phyloP scores from a whole-genome alignment of 2,888 invertebrate genomes.

The Thera obeliscata region DNA sequence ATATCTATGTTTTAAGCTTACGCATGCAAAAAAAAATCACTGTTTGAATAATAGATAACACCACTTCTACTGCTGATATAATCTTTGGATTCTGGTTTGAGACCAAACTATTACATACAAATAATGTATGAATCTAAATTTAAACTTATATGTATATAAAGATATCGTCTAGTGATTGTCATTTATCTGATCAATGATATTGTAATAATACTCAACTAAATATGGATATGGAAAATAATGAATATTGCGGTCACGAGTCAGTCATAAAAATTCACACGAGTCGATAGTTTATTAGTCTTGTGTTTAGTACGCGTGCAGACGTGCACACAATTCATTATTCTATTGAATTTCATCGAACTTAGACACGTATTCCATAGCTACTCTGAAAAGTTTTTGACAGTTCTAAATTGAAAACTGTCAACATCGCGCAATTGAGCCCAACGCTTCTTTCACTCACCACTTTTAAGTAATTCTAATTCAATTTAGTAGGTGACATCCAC shows the following conservation, averaged over 20 bases:
- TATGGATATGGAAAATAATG: constrained; percentile 3
- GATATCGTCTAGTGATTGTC: background rate
- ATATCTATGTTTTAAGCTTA: too few relatives aligned
- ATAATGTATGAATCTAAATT: background rate
- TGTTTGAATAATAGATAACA: background rate
- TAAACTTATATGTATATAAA: background rate
- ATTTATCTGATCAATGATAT: background rate
- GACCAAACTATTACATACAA: background rate
- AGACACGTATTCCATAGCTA: background rate
- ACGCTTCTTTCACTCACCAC: background rate
- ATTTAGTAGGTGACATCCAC: constrained; percentile 48
- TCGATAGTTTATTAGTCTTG: constrained; percentile 12
- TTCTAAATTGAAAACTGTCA: constrained; percentile 5
- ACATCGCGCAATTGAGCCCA: background rate
- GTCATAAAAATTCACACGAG: constrained; percentile 24
- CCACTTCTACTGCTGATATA: too few relatives aligned
- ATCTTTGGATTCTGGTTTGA: background rate
- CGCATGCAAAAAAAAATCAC: too few relatives aligned
- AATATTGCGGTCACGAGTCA: constrained; percentile 13
- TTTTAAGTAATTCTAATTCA: background rate
- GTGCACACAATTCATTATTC: constrained; percentile 23
- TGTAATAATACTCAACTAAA: background rate
- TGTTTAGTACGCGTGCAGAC: constrained; percentile 16
- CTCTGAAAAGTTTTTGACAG: background rate
- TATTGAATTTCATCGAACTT: constrained; percentile 10